Evolutionary conservation across 2,113 vertebrate species (phyloP), one percentile per base, ranked within the genome.

Genomic region (Syngnathus floridae): DNA sequence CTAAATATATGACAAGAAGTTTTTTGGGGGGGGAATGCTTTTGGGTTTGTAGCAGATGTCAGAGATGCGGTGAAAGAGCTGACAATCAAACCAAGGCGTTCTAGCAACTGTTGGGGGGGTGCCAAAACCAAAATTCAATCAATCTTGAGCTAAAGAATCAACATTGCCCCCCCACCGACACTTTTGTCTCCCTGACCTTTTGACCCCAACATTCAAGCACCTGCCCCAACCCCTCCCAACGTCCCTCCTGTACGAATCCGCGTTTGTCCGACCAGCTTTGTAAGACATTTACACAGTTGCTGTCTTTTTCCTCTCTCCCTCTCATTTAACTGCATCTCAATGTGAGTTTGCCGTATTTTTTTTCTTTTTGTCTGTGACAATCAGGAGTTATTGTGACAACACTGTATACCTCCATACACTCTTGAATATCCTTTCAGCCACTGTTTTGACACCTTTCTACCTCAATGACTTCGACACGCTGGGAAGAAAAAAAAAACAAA

Each of bases 161-260:
- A 77, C 72, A 65, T 73, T 72, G 69, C 73, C 72, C 14, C 12
- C 63, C 65, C 26, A 35, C 17, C 9, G 80, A 81, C 14, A 71
- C 70, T 75, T 81, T 66, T 86, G 81, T 86, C 83, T 81, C 76
- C 21, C 16, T 84, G 69, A 89, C 82, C 82, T 76, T 66, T 76
- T 58, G 36, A 46, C 68, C 84, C 76, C 71, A 76, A 61, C 71
- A 64, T 63, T 77, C 26, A 70, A 74, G 66, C 79, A 82, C 75
- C 84, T 69, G 43, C 66, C 49, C 67, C 54, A 14, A 58, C 73
- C 61, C 51, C 54, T 13, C 71, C 64, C 76, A 79, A 71, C 84
- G 67, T 52, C 67, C 48, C 67, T 59, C 69, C 70, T 57, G 52
- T 66, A 3, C 51, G 52, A 63, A 80, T 83, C 77, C 63, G 75